phyloP scores from a whole-genome alignment of 2,113 vertebrate genomes.

The Syrrhaptes paradoxus region DNA sequence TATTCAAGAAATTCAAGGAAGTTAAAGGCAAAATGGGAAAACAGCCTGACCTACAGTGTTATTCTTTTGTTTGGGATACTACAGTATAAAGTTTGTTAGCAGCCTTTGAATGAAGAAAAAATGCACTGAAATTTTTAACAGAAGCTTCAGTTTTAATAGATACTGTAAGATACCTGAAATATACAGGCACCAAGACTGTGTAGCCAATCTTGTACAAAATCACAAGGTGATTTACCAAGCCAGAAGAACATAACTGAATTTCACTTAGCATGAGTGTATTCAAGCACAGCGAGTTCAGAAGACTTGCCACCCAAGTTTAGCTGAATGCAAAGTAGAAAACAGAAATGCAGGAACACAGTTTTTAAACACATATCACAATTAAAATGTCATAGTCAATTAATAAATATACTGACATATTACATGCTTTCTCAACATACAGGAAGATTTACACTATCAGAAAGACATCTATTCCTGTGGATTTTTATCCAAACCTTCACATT shows the following conservation, averaged over 20 bases:
- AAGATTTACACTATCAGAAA: not conserved
- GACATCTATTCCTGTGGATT: not conserved
- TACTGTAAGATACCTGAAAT: not conserved
- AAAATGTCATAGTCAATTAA: not conserved
- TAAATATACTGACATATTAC: not conserved
- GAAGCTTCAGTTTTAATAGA: not conserved
- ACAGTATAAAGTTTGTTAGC: not conserved
- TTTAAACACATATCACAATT: not conserved
- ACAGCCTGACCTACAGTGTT: not conserved
- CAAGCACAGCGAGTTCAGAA: not conserved
- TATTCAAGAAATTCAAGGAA: not conserved
- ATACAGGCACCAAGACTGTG: not conserved
- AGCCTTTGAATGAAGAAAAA: not conserved
- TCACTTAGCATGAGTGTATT: not conserved
- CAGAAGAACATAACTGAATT: not conserved
- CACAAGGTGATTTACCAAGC: not conserved
- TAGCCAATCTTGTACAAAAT: not conserved
- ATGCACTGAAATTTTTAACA: not conserved
- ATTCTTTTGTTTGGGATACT: not conserved
- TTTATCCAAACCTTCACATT: not conserved
- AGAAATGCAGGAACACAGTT: not conserved
- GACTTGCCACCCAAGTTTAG: not conserved
- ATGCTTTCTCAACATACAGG: not conserved
- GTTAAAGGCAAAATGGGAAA: not conserved
- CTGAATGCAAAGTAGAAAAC: not conserved